Base-by-base conservation (phyloP, 2,113 vertebrate species). In the Anser cygnoides region DNA sequence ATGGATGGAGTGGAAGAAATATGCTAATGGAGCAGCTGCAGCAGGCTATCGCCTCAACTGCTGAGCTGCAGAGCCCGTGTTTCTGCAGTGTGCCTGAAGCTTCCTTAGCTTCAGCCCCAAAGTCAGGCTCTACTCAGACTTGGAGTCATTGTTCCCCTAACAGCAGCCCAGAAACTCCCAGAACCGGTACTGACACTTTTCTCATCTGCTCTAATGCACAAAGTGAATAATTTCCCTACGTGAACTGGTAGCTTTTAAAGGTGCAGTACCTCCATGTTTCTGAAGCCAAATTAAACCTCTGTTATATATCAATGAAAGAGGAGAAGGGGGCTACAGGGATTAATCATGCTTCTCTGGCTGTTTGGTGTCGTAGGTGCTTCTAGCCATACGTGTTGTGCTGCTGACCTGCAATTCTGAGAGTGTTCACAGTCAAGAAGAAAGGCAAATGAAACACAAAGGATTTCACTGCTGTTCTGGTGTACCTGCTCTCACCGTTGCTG, bases 101-200 rank as follows among this genome's bases (percentile, higher is more conserved):
- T 73, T 46, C 65, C 37, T 91, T 70, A 92, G 81, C 96, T 94
- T 74, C 68, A 94, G 97, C 97, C 85, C 87, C 91, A 41, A 2
- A 84, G 95, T 25, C 57, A 76, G 78, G 82, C 76, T 96, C 92
- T 43, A 54, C 95, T 87, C 50, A 29, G 89, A 91, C 78, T 33
- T 73, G 95, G 97, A 97, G 93, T 79, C 95, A 98, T 96, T 97
- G 97, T 96, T 98, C 95, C 95, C 87, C 90, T 95, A 96, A 96
- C 90, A 96, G 94, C 97, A 98, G 96, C 81, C 90, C 96, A 92
- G 90, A 93, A 96, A 94, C 87, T 73, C 94, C 95, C 79, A 5
- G 89, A 68, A 92, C 67, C 61, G 3, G 33, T 23, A 63, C 6
- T 2, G 89, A 91, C 87, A 87, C 66, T 1, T 50, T 65, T 84